Evolutionary conservation across 2,113 vertebrate species (phyloP), one percentile per base, ranked within the genome.

Genomic region (Thomomys bottae): DNA sequence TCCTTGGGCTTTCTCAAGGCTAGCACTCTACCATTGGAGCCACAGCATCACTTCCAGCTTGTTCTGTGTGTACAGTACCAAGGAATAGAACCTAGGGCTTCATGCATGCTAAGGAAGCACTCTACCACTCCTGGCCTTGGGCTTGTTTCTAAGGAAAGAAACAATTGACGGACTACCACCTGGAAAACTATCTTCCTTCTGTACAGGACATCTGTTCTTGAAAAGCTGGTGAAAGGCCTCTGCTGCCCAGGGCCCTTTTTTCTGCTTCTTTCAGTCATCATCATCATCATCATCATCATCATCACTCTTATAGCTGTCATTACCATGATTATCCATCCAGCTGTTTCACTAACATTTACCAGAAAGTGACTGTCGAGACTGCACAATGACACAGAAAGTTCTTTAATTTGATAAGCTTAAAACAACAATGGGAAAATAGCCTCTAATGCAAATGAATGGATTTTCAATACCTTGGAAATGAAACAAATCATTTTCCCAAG

Each of bases 351-450:
- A 80, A 90, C 28, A 81, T 0, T 4, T 84, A 92, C 72, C 24
- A 94, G 92, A 71, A 15, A 61, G 59, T 83, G 26, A 28, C 81
- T 96, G 64, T 79, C 73, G 92, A 94, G 93, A 73, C 88, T 49
- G 84, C 71, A 89, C 0, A 0, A 68, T 81, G 49, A 93, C 73
- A 26, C 54, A 89, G 86, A 96, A 92, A 89, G 59, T 40, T 67
- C n/a, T 97, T 95, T 67, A 87, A 93, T 93, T 67, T 78, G 90
- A 88, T 90, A 93, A 68, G 6, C 84, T 24, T 49, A 75, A 95
- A 79, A 87, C 71, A 92, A 75, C 78, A 83, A 32, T 80, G 57
- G 36, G 92, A 78, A 86, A 93, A 40, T 0, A 57, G 9, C 12
- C 82, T 83, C 40, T 92, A 18, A 75, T 77, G 78, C 36, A 66